phyloP scores from a whole-genome alignment of 2,113 vertebrate genomes.

The Balaeniceps rex region DNA sequence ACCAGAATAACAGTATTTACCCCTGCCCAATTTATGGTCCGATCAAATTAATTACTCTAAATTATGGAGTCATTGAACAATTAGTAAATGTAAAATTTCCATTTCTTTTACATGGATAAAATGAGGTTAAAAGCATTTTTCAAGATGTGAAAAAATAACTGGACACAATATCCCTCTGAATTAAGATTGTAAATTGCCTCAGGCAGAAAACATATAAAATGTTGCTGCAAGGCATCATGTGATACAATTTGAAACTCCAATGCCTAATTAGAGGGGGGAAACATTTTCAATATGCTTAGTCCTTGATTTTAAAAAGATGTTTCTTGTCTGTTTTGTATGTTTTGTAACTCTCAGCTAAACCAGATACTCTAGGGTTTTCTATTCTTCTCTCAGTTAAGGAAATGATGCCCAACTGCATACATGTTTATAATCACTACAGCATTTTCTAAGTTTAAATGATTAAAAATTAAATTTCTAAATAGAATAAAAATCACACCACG shows the following conservation, averaged over 20 bases:
- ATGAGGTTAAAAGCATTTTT: no score
- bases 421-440: neutral
- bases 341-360: neutral
- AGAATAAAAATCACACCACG: neutral
- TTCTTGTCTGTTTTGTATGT: neutral
- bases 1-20: no score
- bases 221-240: neutral
- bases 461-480: neutral
- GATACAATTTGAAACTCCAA: neutral
- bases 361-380: neutral
- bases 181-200: neutral
- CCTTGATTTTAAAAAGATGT: neutral
- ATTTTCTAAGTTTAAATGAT: neutral
- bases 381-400: neutral
- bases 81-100: no score
- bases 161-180: neutral
- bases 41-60: no score
- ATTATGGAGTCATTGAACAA: no score
- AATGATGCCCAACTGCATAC: neutral
- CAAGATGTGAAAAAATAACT: neutral
- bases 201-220: neutral
- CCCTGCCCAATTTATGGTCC: no score
- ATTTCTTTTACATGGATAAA: no score
- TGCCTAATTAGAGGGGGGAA: neutral
- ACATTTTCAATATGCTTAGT: neutral